Evolutionary conservation across 1,140 invertebrate genomes (phyloP).

Genomic region (Papilio polyxenes): DNA sequence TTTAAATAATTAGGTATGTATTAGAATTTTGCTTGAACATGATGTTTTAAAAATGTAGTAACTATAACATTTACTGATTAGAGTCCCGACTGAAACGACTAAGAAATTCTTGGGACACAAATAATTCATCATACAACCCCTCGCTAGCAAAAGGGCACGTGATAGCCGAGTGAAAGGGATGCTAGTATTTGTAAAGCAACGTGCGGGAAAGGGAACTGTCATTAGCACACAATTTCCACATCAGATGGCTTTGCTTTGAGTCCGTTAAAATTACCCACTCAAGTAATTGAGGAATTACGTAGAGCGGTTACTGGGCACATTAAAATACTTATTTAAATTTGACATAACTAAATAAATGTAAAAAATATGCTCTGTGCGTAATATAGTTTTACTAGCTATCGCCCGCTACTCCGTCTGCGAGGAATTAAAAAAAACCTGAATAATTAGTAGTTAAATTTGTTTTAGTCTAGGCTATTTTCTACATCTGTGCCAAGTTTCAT

Average conservation of each 20-base stretch:
- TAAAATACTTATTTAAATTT: conserved; percentile 29
- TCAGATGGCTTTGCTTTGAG: conserved; percentile 63
- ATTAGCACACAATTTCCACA: conserved; percentile 64
- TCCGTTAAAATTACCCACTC: conserved; percentile 59
- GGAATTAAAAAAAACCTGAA: too few species aligned
- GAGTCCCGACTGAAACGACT: conserved; percentile 34
- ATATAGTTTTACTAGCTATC: too few species aligned
- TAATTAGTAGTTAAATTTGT: too few species aligned
- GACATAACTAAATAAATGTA: too few species aligned
- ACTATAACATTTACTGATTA: not conserved
- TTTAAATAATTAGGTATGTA: too few species aligned
- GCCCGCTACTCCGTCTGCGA: too few species aligned
- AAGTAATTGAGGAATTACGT: conserved; percentile 57
- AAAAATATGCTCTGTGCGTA: too few species aligned
- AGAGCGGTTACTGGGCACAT: conserved; percentile 47
- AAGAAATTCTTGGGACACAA: conserved; percentile 44
- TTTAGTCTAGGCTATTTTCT: too few species aligned
- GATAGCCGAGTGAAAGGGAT: conserved; percentile 40
- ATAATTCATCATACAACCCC: conserved; percentile 48
- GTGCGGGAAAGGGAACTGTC: conserved; percentile 47
- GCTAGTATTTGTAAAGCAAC: conserved; percentile 32
- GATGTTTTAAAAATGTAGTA: not conserved
- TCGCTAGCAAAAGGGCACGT: conserved; percentile 47
- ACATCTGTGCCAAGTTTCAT: too few species aligned
- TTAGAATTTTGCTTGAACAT: too few species aligned